phyloP scores from a whole-genome alignment of 2,113 vertebrate genomes.

The Rhea pennata region DNA sequence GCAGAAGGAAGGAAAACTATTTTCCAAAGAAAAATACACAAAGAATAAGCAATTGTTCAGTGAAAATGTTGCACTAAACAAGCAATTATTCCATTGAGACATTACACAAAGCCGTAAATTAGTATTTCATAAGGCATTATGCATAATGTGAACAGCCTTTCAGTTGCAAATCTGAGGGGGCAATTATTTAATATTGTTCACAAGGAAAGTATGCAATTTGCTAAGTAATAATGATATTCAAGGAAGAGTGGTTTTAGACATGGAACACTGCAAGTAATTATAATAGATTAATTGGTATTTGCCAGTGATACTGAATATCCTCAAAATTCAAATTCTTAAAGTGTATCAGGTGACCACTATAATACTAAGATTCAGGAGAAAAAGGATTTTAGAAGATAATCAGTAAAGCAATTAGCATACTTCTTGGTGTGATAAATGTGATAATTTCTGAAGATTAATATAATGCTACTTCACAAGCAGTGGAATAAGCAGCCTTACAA shows the following conservation, averaged over 20 bases:
- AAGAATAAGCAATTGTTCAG: constrained; percentile 23
- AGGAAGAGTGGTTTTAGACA: neutral
- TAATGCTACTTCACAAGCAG: neutral
- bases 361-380: neutral
- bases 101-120: constrained; percentile 49
- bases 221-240: constrained; percentile 31
- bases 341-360: neutral
- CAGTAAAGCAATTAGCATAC: neutral
- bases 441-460: neutral
- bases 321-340: neutral
- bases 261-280: neutral
- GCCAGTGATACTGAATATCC: neutral
- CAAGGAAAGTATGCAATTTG: constrained; percentile 43
- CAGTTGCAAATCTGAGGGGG: constrained; percentile 13
- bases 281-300: neutral
- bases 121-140: constrained; percentile 51
- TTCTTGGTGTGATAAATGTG: neutral
- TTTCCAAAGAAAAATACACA: neutral
- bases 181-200: constrained; percentile 57
- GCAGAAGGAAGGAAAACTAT: constrained; percentile 20
- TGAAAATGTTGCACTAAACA: constrained; percentile 27
- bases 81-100: constrained; percentile 41
- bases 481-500: neutral
- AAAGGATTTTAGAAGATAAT: neutral
- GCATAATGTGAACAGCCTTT: constrained; percentile 13